Conservation (phyloP, 2,888 invertebrate genomes). For the Eledona agricola region DNA sequence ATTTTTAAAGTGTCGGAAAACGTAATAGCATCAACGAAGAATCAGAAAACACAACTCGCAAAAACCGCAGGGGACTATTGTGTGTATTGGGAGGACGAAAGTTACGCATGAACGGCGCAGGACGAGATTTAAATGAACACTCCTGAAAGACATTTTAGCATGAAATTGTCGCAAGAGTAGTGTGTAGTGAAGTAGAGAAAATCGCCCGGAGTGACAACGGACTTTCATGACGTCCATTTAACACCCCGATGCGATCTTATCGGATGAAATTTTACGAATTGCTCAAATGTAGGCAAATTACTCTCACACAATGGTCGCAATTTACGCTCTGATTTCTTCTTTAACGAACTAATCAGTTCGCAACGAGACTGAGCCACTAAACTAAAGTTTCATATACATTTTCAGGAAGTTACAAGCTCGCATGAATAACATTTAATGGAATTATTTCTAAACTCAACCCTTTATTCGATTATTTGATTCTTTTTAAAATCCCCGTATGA, state of each 20-base stretch:
- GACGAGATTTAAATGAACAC: conserved; percentile 37
- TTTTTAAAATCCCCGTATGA: too few relatives aligned
- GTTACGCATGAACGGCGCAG: conserved; percentile 37
- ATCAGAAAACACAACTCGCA: conserved; percentile 39
- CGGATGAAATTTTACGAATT: conserved; percentile 21
- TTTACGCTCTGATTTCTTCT: too few relatives aligned
- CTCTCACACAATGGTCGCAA: too few relatives aligned
- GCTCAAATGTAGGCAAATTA: conserved; percentile 25
- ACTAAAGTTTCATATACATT: too few relatives aligned
- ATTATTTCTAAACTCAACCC: too few relatives aligned
- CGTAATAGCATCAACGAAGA: conserved; percentile 35
- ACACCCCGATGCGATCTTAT: conserved; percentile 22
- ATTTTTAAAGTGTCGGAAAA: conserved; percentile 33
- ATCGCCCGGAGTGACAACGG: conserved; percentile 43
- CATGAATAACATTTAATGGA: too few relatives aligned
- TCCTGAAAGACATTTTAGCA: conserved; percentile 43
- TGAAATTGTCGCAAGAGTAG: conserved; percentile 45
- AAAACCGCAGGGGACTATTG: conserved; percentile 39
- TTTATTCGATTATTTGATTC: too few relatives aligned
- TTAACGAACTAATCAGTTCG: too few relatives aligned
- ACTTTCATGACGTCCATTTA: conserved; percentile 45
- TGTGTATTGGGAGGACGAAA: conserved; percentile 38
- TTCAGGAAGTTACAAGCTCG: too few relatives aligned
- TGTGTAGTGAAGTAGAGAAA: conserved; percentile 42
- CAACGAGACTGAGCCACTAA: too few relatives aligned